Conservation (phyloP, 1,140 invertebrate genomes). For the Drosophila seguyi region DNA sequence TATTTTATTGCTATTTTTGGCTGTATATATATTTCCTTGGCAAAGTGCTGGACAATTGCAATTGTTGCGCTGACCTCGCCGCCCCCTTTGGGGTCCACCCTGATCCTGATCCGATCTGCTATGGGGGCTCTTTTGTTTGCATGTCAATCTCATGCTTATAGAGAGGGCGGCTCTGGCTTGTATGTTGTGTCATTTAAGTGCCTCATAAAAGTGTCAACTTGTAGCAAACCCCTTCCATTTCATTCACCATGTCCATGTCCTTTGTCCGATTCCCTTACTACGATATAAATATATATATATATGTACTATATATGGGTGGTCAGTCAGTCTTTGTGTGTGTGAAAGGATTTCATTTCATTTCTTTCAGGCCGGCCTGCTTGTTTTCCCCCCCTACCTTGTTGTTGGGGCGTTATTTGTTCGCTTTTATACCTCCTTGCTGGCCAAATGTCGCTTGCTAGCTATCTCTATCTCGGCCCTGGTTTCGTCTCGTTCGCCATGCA, state of each 20-base stretch:
- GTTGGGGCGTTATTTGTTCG: slow-evolving; percentile 60
- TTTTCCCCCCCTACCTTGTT: slow-evolving; percentile 22
- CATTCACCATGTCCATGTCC: slow-evolving; percentile 27
- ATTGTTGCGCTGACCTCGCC: slow-evolving; percentile 60
- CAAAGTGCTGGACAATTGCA: slow-evolving; percentile 64
- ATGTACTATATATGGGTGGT: slow-evolving; percentile 27
- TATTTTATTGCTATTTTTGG: slow-evolving; percentile 51
- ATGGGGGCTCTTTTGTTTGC: slow-evolving; percentile 56
- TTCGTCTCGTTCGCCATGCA: slow-evolving; percentile 48
- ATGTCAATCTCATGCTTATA: slow-evolving; percentile 69
- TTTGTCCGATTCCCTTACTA: slow-evolving; percentile 42
- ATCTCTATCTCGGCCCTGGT: slow-evolving; percentile 16
- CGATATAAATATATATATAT: slow-evolving; percentile 8
- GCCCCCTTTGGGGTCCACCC: slow-evolving; percentile 7
- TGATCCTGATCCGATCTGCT: slow-evolving; percentile 17
- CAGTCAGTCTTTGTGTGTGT: slow-evolving; percentile 27
- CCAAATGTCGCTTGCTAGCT: slow-evolving; percentile 44
- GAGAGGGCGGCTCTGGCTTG: slow-evolving; percentile 50
- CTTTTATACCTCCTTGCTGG: slow-evolving; percentile 71
- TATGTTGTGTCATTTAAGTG: slow-evolving; percentile 80
- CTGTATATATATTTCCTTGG: neutral
- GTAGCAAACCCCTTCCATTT: slow-evolving; percentile 26
- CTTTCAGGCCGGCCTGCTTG: slow-evolving; percentile 52
- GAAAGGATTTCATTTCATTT: slow-evolving; percentile 78
- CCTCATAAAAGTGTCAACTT: slow-evolving; percentile 83